A percentile compares a stretch with the other conserved stretches of the same genome.
These are phyloP conservation scores for Hyposmocoma kahamanoa DNA, from an alignment of 1,140 invertebrate species.

Conservation along the genomic window DNA sequence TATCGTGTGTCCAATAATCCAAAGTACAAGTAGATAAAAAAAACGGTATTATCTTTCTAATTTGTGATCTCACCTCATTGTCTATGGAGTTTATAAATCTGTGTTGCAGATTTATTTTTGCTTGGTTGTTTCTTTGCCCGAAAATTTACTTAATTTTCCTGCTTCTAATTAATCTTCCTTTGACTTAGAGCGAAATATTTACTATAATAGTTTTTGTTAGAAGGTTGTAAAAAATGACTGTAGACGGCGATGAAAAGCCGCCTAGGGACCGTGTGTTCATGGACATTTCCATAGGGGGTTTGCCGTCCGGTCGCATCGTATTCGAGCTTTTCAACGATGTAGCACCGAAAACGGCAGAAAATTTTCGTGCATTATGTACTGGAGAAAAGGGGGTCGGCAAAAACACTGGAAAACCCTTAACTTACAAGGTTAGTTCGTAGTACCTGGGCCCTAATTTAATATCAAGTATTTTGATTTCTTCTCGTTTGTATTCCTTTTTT, in stretches of 20 bases:
- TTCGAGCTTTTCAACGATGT: constrained; percentile 96
- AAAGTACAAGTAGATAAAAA: too few species aligned
- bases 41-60: too few species aligned
- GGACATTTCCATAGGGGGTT: constrained; percentile 93
- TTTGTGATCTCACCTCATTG: background rate
- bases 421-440: constrained; percentile 77
- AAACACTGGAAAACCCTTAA: constrained; percentile 81
- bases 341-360: constrained; percentile 95
- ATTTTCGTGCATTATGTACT: constrained; percentile 93
- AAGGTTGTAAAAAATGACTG: constrained; percentile 45
- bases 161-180: background rate
- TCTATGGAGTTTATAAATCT: background rate
- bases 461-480: too few species aligned
- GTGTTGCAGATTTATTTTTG: background rate
- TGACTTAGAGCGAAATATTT: constrained; percentile 6
- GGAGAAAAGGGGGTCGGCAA: constrained; percentile 89
- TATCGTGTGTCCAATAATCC: too few species aligned
- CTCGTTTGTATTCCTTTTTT: too few species aligned
- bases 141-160: background rate
- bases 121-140: background rate
- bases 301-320: constrained; percentile 90
- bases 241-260: constrained; percentile 59
- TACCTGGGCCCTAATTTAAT: constrained; percentile 3
- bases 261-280: constrained; percentile 86
- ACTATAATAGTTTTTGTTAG: constrained; percentile 4